phyloP scores from a whole-genome alignment of 2,888 invertebrate genomes.

The Philonicus albiceps region DNA sequence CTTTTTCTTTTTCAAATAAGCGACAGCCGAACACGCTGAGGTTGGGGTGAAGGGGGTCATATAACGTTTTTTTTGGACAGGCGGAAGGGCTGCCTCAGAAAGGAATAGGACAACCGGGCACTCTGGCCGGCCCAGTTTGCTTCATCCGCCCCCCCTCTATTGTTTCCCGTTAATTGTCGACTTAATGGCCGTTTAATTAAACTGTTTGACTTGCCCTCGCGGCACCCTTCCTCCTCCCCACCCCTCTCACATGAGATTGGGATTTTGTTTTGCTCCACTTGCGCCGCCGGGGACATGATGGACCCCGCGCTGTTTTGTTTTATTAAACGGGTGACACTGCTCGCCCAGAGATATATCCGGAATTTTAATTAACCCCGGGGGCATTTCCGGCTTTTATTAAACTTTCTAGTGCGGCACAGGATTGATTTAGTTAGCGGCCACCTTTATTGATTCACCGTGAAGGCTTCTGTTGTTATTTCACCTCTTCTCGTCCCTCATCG shows the following conservation, averaged over 20 bases:
- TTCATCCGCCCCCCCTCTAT: not conserved
- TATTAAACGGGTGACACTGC: slow-evolving; percentile 31
- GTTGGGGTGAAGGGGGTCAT: not conserved
- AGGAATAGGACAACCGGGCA: not conserved
- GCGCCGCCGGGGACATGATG: not conserved
- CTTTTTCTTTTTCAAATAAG: not conserved
- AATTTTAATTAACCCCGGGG: slow-evolving; percentile 33
- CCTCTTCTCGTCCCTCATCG: not conserved
- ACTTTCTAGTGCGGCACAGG: not conserved
- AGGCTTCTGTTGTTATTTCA: not conserved
- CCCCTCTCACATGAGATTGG: not conserved
- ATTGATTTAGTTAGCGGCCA: not conserved
- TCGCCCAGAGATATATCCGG: slow-evolving; percentile 8
- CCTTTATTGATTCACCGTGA: not conserved
- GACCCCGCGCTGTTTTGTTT: not conserved
- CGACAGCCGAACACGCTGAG: not conserved
- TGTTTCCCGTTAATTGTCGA: slow-evolving; percentile 59
- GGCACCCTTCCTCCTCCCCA: not conserved
- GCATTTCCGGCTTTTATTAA: not conserved
- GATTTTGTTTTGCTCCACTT: slow-evolving; percentile 5
- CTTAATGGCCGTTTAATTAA: slow-evolving; percentile 62
- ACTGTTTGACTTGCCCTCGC: slow-evolving; percentile 56
- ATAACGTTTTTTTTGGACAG: not conserved
- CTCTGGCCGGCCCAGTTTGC: not conserved
- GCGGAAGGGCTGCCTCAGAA: not conserved